Conservation (phyloP, 1,140 invertebrate species). For the Cyclargus thomasi region DNA sequence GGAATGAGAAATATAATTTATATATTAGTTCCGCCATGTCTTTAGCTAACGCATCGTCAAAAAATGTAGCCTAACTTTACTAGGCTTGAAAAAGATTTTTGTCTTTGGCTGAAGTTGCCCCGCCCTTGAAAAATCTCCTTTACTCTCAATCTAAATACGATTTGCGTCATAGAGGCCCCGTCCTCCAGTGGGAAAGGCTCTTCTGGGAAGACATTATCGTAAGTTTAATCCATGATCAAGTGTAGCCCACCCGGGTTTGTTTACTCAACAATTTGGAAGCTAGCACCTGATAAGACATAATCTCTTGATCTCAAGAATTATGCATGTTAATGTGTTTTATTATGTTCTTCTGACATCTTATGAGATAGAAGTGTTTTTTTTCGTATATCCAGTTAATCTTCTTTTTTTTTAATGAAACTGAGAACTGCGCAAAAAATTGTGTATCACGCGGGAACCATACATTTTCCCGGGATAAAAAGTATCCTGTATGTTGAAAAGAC, state of each 20-base stretch:
- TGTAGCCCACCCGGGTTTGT: constrained; percentile 35
- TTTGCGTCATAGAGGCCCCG: constrained; percentile 8
- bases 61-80: too few relatives aligned
- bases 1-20: too few relatives aligned
- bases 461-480: too few relatives aligned
- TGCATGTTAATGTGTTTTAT: background rate
- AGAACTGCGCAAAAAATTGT: too few relatives aligned
- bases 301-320: background rate
- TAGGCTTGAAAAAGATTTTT: too few relatives aligned
- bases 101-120: background rate
- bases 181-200: constrained; percentile 7
- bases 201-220: constrained; percentile 51
- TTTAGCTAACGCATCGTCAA: too few relatives aligned
- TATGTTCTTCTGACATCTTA: background rate
- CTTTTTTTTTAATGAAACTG: too few relatives aligned
- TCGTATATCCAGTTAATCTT: too few relatives aligned
- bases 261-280: constrained; percentile 20
- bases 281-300: constrained; percentile 8
- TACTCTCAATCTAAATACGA: background rate
- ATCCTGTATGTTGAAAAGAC: too few relatives aligned
- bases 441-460: too few relatives aligned
- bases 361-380: too few relatives aligned
- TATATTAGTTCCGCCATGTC: too few relatives aligned
- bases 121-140: background rate
- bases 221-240: constrained; percentile 47